Base-by-base conservation (phyloP, 1,140 invertebrate species). In the Ostrea edulis region DNA sequence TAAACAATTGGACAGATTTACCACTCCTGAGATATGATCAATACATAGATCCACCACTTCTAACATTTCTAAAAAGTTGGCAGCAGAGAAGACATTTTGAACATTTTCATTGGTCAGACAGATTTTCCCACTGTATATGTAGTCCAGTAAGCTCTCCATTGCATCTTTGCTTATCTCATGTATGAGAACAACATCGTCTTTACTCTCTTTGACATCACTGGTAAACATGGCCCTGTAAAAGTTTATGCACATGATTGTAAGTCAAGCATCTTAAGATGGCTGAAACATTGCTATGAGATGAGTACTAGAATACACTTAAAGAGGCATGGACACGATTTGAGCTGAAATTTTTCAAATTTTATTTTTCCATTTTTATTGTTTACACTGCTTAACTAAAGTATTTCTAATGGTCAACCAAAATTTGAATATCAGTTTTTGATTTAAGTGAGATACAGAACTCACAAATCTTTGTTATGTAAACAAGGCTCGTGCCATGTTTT, bases 161-260 rank as follows among this genome's bases (percentile, higher is more conserved):
- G 90, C 84, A 8, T 87, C 77, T 5, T 89, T 62, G 7, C 53
- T 81, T 0, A 93, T 84, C 11, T 91, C 90, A n/a, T 92, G 89
- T 22, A 94, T 81, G 11, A 85, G 35, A 4, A 94, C 88, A 5
- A 54, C 87, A 7, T 85, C 55, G 11, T 92, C 87, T 51, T 81
- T 85, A 7, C 86, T 90, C 85, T 94, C 93, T 82, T 87, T 89
- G 8, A 92, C 90, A 17, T 92, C 86, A 53, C 86, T 91, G 9
- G 91, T 91, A 85, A 94, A 93, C 93, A 94, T 94, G 0, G 93
- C 93, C 77, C 93, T 94, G 90, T 62, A 90, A 91, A 54, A 89
- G 88, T 52, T 51, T 53, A 83, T 44, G 35, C 35, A 44, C 35
- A 44, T 44, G 35, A 44, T 44, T 44, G 35, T 2, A 44, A 44